Evolutionary conservation across 1,140 invertebrate species (phyloP).

Genomic region (Drosophila ercepeae): DNA sequence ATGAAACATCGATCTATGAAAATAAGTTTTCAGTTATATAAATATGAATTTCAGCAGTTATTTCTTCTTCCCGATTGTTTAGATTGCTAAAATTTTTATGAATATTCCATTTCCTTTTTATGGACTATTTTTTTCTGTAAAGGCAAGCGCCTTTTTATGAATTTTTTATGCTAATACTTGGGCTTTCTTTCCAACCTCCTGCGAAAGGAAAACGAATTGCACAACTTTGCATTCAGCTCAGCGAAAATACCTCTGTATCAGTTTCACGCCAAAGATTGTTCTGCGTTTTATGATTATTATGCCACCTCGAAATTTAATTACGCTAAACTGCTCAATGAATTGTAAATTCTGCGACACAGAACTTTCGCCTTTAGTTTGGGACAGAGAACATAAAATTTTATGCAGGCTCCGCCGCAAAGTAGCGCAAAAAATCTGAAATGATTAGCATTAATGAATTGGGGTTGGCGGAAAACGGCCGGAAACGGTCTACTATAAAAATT

Average conservation of each 20-base stretch:
- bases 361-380: slow-evolving; percentile 39
- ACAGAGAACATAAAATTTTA: slow-evolving; percentile 48
- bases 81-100: too few relatives aligned
- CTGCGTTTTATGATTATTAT: slow-evolving; percentile 56
- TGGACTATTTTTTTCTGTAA: background rate
- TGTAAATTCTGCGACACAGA: slow-evolving; percentile 64
- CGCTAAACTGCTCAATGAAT: slow-evolving; percentile 81
- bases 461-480: slow-evolving; percentile 10
- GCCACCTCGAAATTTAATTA: slow-evolving; percentile 74
- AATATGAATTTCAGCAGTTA: too few relatives aligned
- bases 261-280: slow-evolving; percentile 22
- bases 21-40: too few relatives aligned
- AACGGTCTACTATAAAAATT: background rate
- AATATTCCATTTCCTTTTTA: background rate
- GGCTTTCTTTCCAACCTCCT: background rate
- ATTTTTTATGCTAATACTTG: slow-evolving; percentile 62
- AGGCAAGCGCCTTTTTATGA: slow-evolving; percentile 50
- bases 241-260: slow-evolving; percentile 18
- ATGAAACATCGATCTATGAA: too few relatives aligned
- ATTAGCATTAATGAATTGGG: slow-evolving; percentile 82
- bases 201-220: slow-evolving; percentile 21
- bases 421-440: slow-evolving; percentile 71
- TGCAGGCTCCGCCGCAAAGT: slow-evolving; percentile 54
- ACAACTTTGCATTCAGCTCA: slow-evolving; percentile 50
- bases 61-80: too few relatives aligned